Base-by-base conservation (phyloP, 2,888 invertebrate genomes). In the Hirtodrosophila cameraria region DNA sequence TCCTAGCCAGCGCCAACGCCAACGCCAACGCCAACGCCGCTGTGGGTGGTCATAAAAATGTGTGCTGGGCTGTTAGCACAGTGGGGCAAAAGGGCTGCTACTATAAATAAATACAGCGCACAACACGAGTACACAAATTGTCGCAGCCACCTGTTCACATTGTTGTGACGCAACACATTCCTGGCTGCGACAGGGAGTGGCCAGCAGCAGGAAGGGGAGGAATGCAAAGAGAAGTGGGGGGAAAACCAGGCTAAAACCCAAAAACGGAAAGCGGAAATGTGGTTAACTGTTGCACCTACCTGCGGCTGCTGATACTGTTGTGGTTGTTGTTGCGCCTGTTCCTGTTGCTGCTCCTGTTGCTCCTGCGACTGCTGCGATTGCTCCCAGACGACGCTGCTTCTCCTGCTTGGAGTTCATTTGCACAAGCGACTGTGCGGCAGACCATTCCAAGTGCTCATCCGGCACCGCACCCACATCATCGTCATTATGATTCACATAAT, bases 401-500 rank as follows among this genome's bases (percentile, higher is more conserved):
- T 89, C 89, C 66, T 82, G 82, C 73, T 90, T 90, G 52, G 87
- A 86, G 79, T 89, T 90, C 88, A 90, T 89, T 82, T 90, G 89
- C 53, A 90, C 90, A 54, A 90, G 66, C 43, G 90, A 90, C 61
- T 90, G 90, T 45, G 90, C 90, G 28, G 90, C 90, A 31, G 89
- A 89, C 90, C 90, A 90, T 66, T 90, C 90, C 57, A 90, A 73
- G 12, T 89, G 85, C 55, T 88, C 89, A 55, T 2, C 5, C 8
- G 18, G 4, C 11, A 46, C 33, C 13, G 35, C 46, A 3, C 11
- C 76, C 71, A 76, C 81, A 60, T 68, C 70, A 52, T 71, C 36
- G 18, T 18, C 30, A 27, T 23, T 13, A 12, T n/a, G n/a, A n/a
- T n/a, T n/a, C n/a, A n/a, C n/a, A n/a, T n/a, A n/a, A n/a, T n/a